Evolutionary conservation across 2,888 invertebrate genomes (phyloP).

Genomic region (Hydrotaea diabolus): DNA sequence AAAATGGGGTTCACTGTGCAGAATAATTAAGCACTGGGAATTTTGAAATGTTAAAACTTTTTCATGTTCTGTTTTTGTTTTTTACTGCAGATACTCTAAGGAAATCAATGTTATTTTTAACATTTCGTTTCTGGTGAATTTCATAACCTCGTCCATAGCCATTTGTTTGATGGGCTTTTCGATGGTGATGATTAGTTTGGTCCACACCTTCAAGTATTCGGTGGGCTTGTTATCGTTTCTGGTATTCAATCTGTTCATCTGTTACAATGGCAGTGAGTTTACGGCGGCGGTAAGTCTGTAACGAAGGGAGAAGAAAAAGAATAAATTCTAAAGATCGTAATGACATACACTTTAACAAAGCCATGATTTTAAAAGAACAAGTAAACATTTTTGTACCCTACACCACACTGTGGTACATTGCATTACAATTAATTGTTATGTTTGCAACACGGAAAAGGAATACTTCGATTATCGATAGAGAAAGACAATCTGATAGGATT

Average conservation of each 20-base stretch:
- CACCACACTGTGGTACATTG: too few relatives aligned
- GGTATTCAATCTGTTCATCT: conserved; percentile 72
- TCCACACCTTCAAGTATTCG: conserved; percentile 70
- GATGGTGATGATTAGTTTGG: conserved; percentile 72
- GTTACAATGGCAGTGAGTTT: conserved; percentile 74
- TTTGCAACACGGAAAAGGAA: too few relatives aligned
- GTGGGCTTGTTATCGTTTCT: conserved; percentile 73
- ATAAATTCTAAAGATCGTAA: too few relatives aligned
- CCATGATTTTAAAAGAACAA: too few relatives aligned
- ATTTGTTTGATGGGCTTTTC: conserved; percentile 76
- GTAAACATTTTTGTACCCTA: too few relatives aligned
- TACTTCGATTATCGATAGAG: too few relatives aligned
- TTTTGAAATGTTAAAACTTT: background rate
- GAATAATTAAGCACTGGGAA: background rate
- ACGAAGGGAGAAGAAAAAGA: too few relatives aligned
- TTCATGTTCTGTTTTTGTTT: background rate
- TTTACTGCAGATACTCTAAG: conserved; percentile 65
- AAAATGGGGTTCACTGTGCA: background rate
- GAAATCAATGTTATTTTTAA: conserved; percentile 74
- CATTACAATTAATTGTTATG: too few relatives aligned
- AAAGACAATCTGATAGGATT: too few relatives aligned
- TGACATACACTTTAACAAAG: too few relatives aligned
- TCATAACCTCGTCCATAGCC: conserved; percentile 74
- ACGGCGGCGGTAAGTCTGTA: conserved; percentile 73
- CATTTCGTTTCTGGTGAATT: conserved; percentile 73